These are phyloP conservation scores for Heliangelus exortis DNA, from an alignment of 2,797 vertebrate species.

Conservation along the genomic window DNA sequence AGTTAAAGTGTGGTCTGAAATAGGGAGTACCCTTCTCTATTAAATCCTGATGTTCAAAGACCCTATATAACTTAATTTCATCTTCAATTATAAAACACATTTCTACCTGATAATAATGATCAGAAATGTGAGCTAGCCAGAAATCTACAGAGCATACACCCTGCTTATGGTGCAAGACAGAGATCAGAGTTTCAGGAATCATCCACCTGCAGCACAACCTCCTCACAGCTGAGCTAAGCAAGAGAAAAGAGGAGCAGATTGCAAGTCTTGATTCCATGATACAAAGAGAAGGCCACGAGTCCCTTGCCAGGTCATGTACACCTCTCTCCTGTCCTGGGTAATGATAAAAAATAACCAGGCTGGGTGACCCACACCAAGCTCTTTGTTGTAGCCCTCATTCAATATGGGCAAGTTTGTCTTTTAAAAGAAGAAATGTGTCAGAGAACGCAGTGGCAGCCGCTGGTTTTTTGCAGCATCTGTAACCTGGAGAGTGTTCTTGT, in stretches of 20 bases:
- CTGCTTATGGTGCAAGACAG: background rate
- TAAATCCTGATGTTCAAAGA: background rate
- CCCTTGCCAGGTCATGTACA: background rate
- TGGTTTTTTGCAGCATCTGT: background rate
- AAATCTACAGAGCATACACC: background rate
- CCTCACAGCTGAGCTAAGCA: background rate
- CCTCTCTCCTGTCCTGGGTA: background rate
- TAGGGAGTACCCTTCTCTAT: background rate
- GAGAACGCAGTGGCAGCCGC: background rate
- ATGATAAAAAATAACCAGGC: background rate
- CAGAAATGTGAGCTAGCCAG: background rate
- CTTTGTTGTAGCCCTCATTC: background rate
- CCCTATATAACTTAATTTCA: background rate
- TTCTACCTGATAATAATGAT: background rate
- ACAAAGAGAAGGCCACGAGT: background rate
- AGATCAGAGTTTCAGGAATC: background rate
- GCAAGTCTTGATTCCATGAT: background rate
- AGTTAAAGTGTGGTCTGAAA: background rate
- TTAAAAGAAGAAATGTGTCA: background rate
- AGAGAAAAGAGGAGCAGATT: background rate
- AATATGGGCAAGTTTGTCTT: background rate
- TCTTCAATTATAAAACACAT: background rate
- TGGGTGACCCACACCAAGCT: rapidly evolving
- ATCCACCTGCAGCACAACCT: background rate
- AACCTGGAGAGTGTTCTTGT: rapidly evolving